Percentiles rank a stretch among this genome's conserved stretches.
These are phyloP conservation scores for Listronotus bonariensis DNA, from an alignment of 1,140 invertebrate genomes.

Conservation along the genomic window DNA sequence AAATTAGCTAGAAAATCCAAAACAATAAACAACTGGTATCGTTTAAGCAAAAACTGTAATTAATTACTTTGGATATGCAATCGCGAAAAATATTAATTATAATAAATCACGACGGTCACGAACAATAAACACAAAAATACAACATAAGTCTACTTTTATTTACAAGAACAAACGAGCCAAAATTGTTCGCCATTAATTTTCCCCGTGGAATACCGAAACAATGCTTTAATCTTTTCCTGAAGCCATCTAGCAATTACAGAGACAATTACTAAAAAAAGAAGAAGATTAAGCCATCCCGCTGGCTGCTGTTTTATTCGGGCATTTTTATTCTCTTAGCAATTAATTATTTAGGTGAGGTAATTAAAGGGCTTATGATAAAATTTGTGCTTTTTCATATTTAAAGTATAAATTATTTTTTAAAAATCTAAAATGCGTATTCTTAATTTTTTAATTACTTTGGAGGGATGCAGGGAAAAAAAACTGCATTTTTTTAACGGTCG, in stretches of 20 bases:
- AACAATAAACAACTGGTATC: too few species aligned
- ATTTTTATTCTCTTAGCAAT: slow-evolving; percentile 27
- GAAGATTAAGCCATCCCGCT: slow-evolving; percentile 24
- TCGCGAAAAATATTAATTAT: slow-evolving; percentile 12
- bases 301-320: slow-evolving; percentile 11
- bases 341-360: slow-evolving; percentile 24
- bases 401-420: too few species aligned
- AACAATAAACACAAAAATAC: slow-evolving; percentile 39
- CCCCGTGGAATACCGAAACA: slow-evolving; percentile 46
- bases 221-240: slow-evolving; percentile 47
- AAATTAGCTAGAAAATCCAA: too few species aligned
- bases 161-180: slow-evolving; percentile 49
- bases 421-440: too few species aligned
- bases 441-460: too few species aligned
- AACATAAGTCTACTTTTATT: slow-evolving; percentile 45
- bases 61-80: neutral
- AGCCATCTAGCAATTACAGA: slow-evolving; percentile 50
- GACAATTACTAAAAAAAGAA: slow-evolving; percentile 41
- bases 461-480: too few species aligned
- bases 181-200: slow-evolving; percentile 49
- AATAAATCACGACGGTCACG: slow-evolving; percentile 21
- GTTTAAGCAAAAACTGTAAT: neutral
- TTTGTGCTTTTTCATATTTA: too few species aligned
- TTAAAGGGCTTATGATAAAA: slow-evolving; percentile 10
- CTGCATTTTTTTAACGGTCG: too few species aligned